Evolutionary conservation across 2,797 vertebrate genomes (phyloP), one percentile per base, ranked within the genome.

Genomic region (Clarias platycephalus): DNA sequence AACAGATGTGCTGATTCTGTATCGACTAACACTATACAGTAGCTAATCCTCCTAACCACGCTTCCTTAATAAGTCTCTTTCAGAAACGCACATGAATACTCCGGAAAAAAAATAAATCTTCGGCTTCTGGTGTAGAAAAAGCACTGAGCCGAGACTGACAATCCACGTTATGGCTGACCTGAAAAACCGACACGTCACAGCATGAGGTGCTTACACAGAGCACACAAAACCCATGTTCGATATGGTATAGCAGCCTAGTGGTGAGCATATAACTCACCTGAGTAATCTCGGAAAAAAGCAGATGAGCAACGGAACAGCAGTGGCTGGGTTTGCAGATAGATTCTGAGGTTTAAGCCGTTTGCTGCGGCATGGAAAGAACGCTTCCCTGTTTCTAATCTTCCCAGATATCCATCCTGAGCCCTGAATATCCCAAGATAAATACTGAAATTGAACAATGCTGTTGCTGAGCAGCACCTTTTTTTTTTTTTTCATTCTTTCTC

Each of bases 391-490:
- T 94, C 93, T 94, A 95, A 94, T 95, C 94, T 95, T 89, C 28
- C 88, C 90, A 93, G 90, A 92, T 92, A 95, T 95, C 93, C 93
- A 93, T 88, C 84, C 92, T 93, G 93, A 95, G 93, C 93, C 92
- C 90, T 89, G 92, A 94, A 95, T 94, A 94, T 95, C 94, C 94
- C 90, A 93, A 94, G 93, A 94, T 94, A 94, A 95, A 95, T 94
- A 94, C 92, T 93, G 92, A 94, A 94, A 93, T 91, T 92, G 93
- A 95, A 95, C 94, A 95, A 95, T 94, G 92, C 87, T 90, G 94
- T 92, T 94, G 93, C 94, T 94, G 93, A 95, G 94, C 91, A 90
- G 92, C 93, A 94, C 93, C 93, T 93, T 93, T 91, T 91, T 92
- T 82, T 83, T 93, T 93, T 91, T 91, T 92, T 82, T 83, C 20